These are phyloP conservation scores for Antrozous pallidus DNA, from an alignment of 2,797 vertebrate genomes.

Conservation along the genomic window DNA sequence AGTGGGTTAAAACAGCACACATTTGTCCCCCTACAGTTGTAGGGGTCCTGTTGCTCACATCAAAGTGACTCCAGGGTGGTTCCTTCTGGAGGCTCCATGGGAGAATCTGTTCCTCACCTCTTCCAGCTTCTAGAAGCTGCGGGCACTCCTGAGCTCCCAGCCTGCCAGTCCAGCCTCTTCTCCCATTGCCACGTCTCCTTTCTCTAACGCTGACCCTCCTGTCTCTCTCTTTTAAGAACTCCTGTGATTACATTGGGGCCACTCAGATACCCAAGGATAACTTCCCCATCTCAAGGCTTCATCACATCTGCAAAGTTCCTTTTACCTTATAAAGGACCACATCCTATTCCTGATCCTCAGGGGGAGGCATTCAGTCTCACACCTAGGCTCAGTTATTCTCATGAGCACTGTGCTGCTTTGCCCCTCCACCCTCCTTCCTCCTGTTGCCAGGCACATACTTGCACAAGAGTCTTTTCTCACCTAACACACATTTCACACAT, in stretches of 20 bases:
- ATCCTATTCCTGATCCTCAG: background rate
- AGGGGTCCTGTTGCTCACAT: background rate
- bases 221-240: background rate
- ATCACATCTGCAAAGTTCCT: background rate
- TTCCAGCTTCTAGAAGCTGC: background rate
- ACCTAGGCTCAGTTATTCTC: background rate
- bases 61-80: background rate
- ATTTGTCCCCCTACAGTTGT: background rate
- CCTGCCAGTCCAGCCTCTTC: background rate
- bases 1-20: background rate
- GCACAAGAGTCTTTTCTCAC: background rate
- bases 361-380: background rate
- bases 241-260: background rate
- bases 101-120: background rate
- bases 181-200: background rate
- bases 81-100: background rate
- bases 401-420: background rate
- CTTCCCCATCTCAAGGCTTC: background rate
- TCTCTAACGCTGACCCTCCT: background rate
- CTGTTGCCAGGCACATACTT: background rate
- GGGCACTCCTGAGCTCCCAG: background rate
- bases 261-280: background rate
- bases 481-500: background rate
- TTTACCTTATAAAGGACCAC: background rate
- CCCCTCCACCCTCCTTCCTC: background rate